Evolutionary conservation across 2,113 vertebrate species (phyloP).

Genomic region (Brachionichthys hirsutus): DNA sequence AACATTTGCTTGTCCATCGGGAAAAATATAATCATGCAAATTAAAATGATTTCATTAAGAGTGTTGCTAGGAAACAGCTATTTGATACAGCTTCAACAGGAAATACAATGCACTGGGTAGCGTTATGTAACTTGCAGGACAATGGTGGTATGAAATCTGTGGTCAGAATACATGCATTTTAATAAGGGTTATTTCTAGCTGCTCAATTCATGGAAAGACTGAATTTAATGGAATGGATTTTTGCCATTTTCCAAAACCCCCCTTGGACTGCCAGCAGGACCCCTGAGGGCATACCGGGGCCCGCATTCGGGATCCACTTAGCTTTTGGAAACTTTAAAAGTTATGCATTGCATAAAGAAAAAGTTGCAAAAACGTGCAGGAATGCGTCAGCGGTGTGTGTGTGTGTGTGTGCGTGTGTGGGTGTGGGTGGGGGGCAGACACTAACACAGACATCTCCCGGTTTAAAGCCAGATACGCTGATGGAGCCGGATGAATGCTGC

Average conservation of each 20-base stretch:
- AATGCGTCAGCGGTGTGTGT: no score
- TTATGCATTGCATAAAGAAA: not conserved
- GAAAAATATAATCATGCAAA: slow-evolving; percentile 1
- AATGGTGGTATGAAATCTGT: not conserved
- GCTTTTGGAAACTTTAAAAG: slow-evolving; percentile 20
- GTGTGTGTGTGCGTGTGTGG: no score
- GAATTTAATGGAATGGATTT: slow-evolving; percentile 7
- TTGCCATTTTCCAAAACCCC: slow-evolving; percentile 3
- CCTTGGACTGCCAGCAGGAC: slow-evolving; percentile 16
- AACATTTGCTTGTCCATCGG: slow-evolving; percentile 1
- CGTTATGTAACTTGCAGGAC: not conserved
- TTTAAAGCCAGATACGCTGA: slow-evolving; percentile 1
- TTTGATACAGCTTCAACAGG: not conserved
- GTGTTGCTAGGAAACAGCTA: slow-evolving; percentile 60
- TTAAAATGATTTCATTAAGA: slow-evolving; percentile 35
- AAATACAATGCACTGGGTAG: not conserved
- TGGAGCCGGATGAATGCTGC: slow-evolving; percentile 35
- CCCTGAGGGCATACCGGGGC: slow-evolving; percentile 26
- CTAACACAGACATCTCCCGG: slow-evolving; percentile 11
- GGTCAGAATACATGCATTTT: not conserved
- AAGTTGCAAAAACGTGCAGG: slow-evolving; percentile 8
- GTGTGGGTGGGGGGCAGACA: not conserved
- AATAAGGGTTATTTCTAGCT: not conserved
- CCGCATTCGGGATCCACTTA: slow-evolving; percentile 35
- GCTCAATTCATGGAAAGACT: not conserved